Evolutionary conservation across 1,140 invertebrate genomes (phyloP).

Genomic region (Drosophila pandora): DNA sequence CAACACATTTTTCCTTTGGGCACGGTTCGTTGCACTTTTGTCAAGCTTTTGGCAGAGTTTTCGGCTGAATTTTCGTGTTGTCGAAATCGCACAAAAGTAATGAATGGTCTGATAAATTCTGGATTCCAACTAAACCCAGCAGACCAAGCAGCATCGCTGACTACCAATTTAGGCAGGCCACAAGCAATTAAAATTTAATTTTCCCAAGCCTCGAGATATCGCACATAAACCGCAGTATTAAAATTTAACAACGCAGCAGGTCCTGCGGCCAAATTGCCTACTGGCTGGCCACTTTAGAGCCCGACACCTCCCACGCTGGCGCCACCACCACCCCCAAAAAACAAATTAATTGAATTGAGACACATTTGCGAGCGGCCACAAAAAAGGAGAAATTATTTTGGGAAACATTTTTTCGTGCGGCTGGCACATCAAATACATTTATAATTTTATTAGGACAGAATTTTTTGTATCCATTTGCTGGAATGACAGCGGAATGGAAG

Average conservation of each 20-base stretch:
- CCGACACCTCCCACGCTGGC: constrained; percentile 17
- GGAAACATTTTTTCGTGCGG: constrained; percentile 23
- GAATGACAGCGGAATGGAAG: constrained; percentile 14
- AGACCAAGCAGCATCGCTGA: constrained; percentile 18
- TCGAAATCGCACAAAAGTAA: constrained; percentile 35
- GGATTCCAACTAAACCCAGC: constrained; percentile 28
- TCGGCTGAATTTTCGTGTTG: constrained; percentile 28
- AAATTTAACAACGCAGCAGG: constrained; percentile 64
- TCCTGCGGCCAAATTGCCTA: constrained; percentile 39
- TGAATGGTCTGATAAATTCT: constrained; percentile 58
- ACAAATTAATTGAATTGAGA: constrained; percentile 75
- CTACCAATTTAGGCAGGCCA: constrained; percentile 58
- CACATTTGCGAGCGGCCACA: constrained; percentile 45
- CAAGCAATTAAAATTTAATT: constrained; percentile 76
- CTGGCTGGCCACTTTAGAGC: constrained; percentile 56
- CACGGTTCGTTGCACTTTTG: constrained; percentile 63
- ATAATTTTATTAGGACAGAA: constrained; percentile 63
- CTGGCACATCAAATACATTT: constrained; percentile 54
- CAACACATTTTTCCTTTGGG: constrained; percentile 39
- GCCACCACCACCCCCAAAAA: constrained; percentile 1
- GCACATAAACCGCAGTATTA: constrained; percentile 66
- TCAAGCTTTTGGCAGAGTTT: constrained; percentile 56
- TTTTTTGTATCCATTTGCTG: constrained; percentile 16
- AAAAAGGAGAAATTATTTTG: constrained; percentile 39
- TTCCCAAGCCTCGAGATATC: constrained; percentile 37